Evolutionary conservation across 2,797 vertebrate genomes (phyloP), one percentile per base, ranked within the genome.

Genomic region (Poecilia wingei): DNA sequence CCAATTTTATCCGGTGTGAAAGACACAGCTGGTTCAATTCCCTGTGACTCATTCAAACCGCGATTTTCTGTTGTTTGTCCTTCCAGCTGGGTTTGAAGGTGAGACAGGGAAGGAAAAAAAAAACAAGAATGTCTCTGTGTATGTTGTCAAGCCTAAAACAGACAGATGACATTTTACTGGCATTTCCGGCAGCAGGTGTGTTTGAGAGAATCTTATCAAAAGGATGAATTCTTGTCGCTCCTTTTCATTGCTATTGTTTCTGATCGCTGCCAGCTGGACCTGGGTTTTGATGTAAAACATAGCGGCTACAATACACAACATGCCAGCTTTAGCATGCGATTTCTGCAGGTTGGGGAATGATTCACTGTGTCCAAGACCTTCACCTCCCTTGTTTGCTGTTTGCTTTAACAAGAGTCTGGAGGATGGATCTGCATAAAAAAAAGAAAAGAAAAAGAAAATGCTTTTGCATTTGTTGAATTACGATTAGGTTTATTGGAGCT

Each of bases 161-260:
- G 88, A 87, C 85, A 88, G 84, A 83, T 93, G 93, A 93, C 92
- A 93, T 94, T 93, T 93, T 93, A 86, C 87, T 87, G 90, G 83
- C 89, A 92, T 93, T 93, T 91, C 87, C 83, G 86, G 87, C 84
- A 84, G 87, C 88, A 92, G 84, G 86, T 90, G 91, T 79, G 69
- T 86, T 89, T 83, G 46, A 81, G 79, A 85, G 83, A 90, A 88
- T 91, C 83, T 83, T 83, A 86, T 92, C 90, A 91, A 84, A 86
- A 66, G 66, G 77, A 72, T 70, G 49, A 82, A 83, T 82, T 87
- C 70, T 64, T 68, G 78, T 79, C 80, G 2, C 16, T 77, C 22
- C 72, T 72, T 39, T 66, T 79, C 46, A 49, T 82, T 69, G 39
- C 49, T 75, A 36, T 83, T 77, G 81, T 87, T 81, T 75, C 49